Base-by-base conservation (phyloP, 1,140 invertebrate genomes). In the Orchesella cincta region DNA sequence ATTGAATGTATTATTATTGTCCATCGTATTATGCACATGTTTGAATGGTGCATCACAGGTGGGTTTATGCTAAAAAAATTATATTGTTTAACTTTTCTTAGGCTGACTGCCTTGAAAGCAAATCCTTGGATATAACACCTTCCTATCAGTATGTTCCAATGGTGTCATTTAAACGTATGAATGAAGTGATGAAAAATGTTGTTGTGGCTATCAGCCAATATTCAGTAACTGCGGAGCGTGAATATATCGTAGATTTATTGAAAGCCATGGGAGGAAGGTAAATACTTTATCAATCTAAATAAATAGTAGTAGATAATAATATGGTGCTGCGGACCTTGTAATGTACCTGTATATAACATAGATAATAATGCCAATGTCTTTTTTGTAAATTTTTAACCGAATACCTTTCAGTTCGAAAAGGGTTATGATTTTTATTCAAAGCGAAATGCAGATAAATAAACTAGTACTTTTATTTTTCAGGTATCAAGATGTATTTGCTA, bases 141-240 rank as follows among this genome's bases (percentile, higher is more conserved):
- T 29, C 26, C 20, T 54, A 34, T 33, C 29, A 35, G n/a, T 35
- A 57, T 26, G 14, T 33, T 62, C 33, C 51, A 26, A 18, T 3
- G 23, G 28, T 14, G 1, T 5, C 2, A 1, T 31, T 62, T 35
- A 29, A 34, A 20, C 46, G 67, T 35, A 75, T 75, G 29, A 18
- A 70, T n/a, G 54, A 62, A 18, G 36, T 75, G 1, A 2, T 78
- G 29, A 28, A 71, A 29, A 16, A 20, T 0, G 77, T 78, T 54
- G 77, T 78, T 28, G 70, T 75, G 16, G 77, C 77, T 3, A 70
- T 78, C 14, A 78, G 77, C 54, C 62, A 70, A n/a, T 78, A 78
- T 57, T 18, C 18, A 64, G 74, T 31, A n/a, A 57, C 54, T 18
- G 29, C 39, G 0, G 77, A 78, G 29, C 74, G 74, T 46, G 74